These are phyloP conservation scores for Drosophila lacicola DNA, from an alignment of 2,888 invertebrate species.

Conservation along the genomic window DNA sequence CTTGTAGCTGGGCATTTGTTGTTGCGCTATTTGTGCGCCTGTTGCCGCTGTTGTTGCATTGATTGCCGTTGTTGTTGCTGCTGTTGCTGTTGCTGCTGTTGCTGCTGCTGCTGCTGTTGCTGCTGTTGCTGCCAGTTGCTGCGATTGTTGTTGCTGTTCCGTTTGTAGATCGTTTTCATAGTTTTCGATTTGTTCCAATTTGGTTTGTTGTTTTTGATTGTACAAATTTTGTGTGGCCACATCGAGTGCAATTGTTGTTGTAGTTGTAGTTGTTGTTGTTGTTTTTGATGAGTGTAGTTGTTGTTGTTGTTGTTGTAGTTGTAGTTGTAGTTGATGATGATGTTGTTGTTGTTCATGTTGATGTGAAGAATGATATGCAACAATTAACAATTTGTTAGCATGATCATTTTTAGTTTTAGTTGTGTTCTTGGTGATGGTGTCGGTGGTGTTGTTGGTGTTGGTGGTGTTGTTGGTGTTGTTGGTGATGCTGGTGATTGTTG, in stretches of 20 bases:
- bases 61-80: constrained; percentile 42
- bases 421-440: constrained; percentile 42
- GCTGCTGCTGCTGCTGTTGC: constrained; percentile 43
- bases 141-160: constrained; percentile 68
- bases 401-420: constrained; percentile 74
- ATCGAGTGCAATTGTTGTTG: constrained; percentile 66
- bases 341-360: constrained; percentile 72
- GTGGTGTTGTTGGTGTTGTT: constrained; percentile 33
- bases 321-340: constrained; percentile 42
- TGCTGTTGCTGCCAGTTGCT: constrained; percentile 38
- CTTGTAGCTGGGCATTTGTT: constrained; percentile 42
- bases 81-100: constrained; percentile 47
- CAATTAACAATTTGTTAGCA: constrained; percentile 82
- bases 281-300: constrained; percentile 56
- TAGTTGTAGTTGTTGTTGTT: constrained; percentile 38
- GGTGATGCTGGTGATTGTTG: constrained; percentile 37
- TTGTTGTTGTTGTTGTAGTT: constrained; percentile 50
- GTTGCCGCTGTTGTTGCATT: constrained; percentile 28
- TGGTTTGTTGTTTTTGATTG: constrained; percentile 82
- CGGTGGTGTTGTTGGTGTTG: constrained; percentile 36
- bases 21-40: constrained; percentile 36
- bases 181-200: constrained; percentile 84
- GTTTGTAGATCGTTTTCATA: constrained; percentile 81
- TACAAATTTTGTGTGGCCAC: constrained; percentile 81
- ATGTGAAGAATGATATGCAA: constrained; percentile 82